Percentiles rank a stretch among this genome's conserved stretches.
Conservation (phyloP, 2,888 invertebrate species). For the Pristionchus exspectatus region DNA sequence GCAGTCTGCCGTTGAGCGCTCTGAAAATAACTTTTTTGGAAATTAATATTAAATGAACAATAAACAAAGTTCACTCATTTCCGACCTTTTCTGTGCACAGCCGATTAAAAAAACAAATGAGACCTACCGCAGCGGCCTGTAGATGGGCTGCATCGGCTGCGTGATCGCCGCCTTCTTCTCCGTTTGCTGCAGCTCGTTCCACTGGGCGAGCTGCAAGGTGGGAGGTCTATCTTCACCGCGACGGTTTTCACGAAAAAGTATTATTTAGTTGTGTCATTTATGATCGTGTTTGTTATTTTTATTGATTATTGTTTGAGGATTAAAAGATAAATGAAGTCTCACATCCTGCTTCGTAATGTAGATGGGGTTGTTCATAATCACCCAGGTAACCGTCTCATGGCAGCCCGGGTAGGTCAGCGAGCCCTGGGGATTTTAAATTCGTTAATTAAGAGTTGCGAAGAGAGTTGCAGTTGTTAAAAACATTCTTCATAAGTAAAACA, state of each 20-base stretch:
- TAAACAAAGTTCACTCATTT: too few relatives aligned
- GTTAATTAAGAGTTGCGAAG: too few relatives aligned
- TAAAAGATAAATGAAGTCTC: conserved; percentile 73
- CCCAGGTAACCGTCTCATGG: conserved; percentile 87
- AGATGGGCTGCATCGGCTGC: conserved; percentile 85
- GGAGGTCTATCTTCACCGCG: not conserved
- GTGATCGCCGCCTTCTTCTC: conserved; percentile 71
- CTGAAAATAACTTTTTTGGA: conserved; percentile 85
- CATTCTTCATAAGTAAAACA: too few relatives aligned
- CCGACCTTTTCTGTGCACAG: too few relatives aligned
- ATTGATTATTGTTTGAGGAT: too few relatives aligned
- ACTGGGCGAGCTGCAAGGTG: conserved; percentile 73
- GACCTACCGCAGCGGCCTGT: conserved; percentile 40
- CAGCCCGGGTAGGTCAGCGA: conserved; percentile 88
- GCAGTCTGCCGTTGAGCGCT: conserved; percentile 92
- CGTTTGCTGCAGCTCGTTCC: conserved; percentile 77
- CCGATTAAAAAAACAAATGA: too few relatives aligned
- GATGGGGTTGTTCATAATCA: conserved; percentile 96
- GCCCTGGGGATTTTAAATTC: conserved; percentile 12
- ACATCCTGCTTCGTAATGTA: conserved; percentile 96
- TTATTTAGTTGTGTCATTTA: too few relatives aligned
- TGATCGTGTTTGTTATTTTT: not conserved
- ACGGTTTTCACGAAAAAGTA: too few relatives aligned
- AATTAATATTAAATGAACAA: too few relatives aligned
- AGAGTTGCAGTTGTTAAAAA: too few relatives aligned